A percentile compares a stretch with the other conserved stretches of the same genome.
phyloP scores from a whole-genome alignment of 2,888 invertebrate genomes.

The Ichneumoninae sp. region DNA sequence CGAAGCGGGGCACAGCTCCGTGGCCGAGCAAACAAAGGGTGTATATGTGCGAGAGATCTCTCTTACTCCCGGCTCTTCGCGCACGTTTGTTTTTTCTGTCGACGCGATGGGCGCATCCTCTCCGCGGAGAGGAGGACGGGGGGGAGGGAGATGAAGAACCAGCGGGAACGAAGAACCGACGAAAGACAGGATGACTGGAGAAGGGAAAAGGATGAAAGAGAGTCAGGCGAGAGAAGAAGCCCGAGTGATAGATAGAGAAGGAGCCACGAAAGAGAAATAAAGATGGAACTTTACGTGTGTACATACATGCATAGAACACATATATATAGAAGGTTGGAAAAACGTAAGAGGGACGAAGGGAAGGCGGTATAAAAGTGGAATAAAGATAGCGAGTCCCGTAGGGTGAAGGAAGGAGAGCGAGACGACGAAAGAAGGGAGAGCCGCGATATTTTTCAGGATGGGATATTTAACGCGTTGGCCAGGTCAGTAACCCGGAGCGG shows the following conservation, averaged over 20 bases:
- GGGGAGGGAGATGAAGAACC: conserved; percentile 56
- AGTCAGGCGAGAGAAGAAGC: conserved; percentile 39
- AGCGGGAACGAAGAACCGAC: conserved; percentile 58
- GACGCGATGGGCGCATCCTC: conserved; percentile 40
- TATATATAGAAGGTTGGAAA: conserved; percentile 21
- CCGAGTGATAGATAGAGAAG: conserved; percentile 53
- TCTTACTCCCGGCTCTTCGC: conserved; percentile 17
- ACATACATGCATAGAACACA: not conserved
- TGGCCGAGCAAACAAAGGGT: conserved; percentile 82
- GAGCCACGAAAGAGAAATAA: conserved; percentile 32
- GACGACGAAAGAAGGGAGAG: conserved; percentile 72
- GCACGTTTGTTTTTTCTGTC: conserved; percentile 59
- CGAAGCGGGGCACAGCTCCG: conserved; percentile 71
- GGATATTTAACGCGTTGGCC: conserved; percentile 84
- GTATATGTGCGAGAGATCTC: conserved; percentile 46
- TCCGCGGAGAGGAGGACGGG: conserved; percentile 51
- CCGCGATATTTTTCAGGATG: conserved; percentile 83
- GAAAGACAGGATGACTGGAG: conserved; percentile 56
- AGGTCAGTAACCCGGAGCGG: conserved; percentile 82
- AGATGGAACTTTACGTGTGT: not conserved
- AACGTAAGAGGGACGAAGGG: conserved; percentile 34
- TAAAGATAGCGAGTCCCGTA: conserved; percentile 39
- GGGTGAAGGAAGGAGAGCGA: conserved; percentile 59
- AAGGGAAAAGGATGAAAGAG: conserved; percentile 60
- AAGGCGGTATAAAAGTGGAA: conserved; percentile 29